Base-by-base conservation (phyloP, 2,797 vertebrate species). In the Tamandua tetradactyla region DNA sequence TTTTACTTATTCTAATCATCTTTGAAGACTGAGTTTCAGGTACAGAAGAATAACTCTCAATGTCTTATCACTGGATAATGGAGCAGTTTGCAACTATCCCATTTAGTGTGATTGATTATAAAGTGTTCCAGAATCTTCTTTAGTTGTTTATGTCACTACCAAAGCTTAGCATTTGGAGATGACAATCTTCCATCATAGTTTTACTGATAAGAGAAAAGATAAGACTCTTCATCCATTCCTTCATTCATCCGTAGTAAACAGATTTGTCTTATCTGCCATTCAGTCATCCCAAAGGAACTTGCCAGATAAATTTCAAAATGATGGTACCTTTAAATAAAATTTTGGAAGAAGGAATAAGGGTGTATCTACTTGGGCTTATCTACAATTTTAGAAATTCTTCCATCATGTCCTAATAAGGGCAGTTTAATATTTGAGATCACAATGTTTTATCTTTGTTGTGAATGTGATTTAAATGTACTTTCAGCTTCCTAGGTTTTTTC, bases 381-480 rank as follows among this genome's bases (percentile, higher is more conserved):
- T 59, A 89, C 55, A 64, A 89, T 37, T 80, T 59, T 74, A 80
- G 22, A 93, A 82, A 55, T 69, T 76, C 47, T 85, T 49, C n/a
- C 57, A 61, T 15, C 5, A 78, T 47, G 9, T 69, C 79, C 40
- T 74, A 92, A 62, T 10, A 71, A 30, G 49, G 79, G 61, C 22
- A 91, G 23, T 40, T 35, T 44, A 75, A 66, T 80, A 47, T 72
- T 91, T 86, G 93, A 81, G 10, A 80, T 84, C 18, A 52, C 15
- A 78, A 35, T 30, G 5, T 81, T 94, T 94, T 89, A 80, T 61
- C 22, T 91, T 95, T 74, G 22, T 7, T 66, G 9, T 61, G 27
- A 95, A 86, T 94, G 68, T 17, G 1, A 92, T 85, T 94, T 94
- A 80, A 86, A 75, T 55, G 23, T 80, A 62, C 81, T 86, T 83